Conservation (phyloP, 2,888 invertebrate genomes). For the Cheilosia vernalis region DNA sequence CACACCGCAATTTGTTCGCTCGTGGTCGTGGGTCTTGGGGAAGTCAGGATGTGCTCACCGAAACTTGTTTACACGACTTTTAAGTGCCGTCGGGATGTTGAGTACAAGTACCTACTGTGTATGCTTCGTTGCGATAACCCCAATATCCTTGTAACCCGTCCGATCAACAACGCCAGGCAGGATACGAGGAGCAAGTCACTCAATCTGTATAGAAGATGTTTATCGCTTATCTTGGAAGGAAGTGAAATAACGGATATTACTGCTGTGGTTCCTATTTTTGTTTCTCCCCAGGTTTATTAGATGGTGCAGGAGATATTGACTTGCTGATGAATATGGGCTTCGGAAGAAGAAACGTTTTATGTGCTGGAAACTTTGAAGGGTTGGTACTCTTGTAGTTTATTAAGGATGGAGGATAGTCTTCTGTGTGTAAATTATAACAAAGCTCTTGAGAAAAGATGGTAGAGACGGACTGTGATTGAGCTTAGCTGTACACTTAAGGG, state of each 20-base stretch:
- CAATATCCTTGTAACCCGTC: slow-evolving; percentile 29
- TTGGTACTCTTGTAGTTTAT: neutral
- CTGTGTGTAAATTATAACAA: no score
- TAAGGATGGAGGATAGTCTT: neutral
- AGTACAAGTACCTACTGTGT: neutral
- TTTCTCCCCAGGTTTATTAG: neutral
- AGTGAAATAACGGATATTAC: slow-evolving; percentile 67
- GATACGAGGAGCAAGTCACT: slow-evolving; percentile 56
- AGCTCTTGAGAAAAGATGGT: no score
- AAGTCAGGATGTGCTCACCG: slow-evolving; percentile 56
- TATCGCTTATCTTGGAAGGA: slow-evolving; percentile 49
- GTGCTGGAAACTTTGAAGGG: neutral
- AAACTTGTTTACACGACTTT: slow-evolving; percentile 73
- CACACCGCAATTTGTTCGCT: slow-evolving; percentile 57
- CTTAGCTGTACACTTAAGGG: no score
- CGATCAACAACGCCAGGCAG: slow-evolving; percentile 14
- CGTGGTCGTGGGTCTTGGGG: slow-evolving; percentile 4
- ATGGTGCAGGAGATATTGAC: slow-evolving; percentile 7
- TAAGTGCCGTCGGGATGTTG: slow-evolving; percentile 44
- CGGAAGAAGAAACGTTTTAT: neutral
- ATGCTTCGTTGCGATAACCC: slow-evolving; percentile 27
- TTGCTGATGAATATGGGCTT: neutral
- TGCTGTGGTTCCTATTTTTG: slow-evolving; percentile 52
- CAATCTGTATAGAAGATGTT: slow-evolving; percentile 63
- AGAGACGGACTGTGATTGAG: no score